A percentile compares a stretch with the other conserved stretches of the same genome.
Conservation (phyloP, 1,140 invertebrate species). For the Meteorus sp. region DNA sequence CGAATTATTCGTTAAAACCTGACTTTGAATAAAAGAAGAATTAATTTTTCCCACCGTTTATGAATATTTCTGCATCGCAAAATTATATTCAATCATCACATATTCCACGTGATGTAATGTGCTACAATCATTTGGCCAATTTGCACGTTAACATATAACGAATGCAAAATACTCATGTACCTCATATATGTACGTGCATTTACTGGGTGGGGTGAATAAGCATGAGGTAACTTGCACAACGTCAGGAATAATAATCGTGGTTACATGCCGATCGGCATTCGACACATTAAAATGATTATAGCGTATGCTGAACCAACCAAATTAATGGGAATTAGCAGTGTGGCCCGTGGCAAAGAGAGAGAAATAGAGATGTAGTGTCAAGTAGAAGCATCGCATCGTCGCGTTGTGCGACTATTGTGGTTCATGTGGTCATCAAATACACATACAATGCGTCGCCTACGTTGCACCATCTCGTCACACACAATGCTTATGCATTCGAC, state of each 20-base stretch:
- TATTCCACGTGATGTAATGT: background rate
- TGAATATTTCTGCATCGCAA: too few species aligned
- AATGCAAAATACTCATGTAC: conserved; percentile 9
- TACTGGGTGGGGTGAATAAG: too few species aligned
- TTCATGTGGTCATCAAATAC: background rate
- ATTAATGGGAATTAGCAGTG: conserved; percentile 45
- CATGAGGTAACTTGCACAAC: too few species aligned
- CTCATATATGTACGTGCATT: too few species aligned
- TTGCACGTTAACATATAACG: conserved; percentile 21
- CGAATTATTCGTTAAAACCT: too few species aligned
- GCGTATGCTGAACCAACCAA: conserved; percentile 38
- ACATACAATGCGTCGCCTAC: conserved; percentile 12
- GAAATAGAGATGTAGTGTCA: too few species aligned
- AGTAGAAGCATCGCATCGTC: background rate
- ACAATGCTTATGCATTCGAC: conserved; percentile 13
- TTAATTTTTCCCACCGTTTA: too few species aligned
- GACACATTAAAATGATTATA: conserved; percentile 43
- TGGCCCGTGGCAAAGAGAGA: conserved; percentile 25
- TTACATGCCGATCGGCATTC: conserved; percentile 37
- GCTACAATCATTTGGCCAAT: background rate
- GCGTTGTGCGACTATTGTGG: conserved; percentile 14
- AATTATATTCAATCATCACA: background rate
- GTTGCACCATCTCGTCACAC: conserved; percentile 13
- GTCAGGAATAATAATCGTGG: conserved; percentile 36
- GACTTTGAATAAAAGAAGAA: too few species aligned